phyloP scores from a whole-genome alignment of 2,797 vertebrate genomes.

The Sitta carolinensis region DNA sequence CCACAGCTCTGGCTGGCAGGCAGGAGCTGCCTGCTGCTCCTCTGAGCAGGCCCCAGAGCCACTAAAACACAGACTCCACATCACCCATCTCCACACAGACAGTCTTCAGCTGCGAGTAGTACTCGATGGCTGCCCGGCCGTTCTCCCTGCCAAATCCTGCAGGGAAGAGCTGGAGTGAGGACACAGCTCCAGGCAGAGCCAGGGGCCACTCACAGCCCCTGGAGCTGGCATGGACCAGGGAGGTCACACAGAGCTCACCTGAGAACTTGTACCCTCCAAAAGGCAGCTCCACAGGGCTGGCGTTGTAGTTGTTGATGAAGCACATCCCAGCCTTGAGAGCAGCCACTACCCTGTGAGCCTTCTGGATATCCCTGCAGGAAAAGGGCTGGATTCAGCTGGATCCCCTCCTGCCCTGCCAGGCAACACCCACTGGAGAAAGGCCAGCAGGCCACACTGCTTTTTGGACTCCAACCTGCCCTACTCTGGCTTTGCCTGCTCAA shows the following conservation, averaged over 20 bases:
- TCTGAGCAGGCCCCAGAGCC: background rate
- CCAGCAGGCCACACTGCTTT: background rate
- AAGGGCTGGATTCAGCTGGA: background rate
- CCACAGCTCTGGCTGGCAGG: background rate
- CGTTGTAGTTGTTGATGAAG: conserved; percentile 98
- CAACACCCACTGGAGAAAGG: background rate
- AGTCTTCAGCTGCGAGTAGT: conserved; percentile 95
- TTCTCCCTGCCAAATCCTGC: conserved; percentile 98
- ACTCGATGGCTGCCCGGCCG: conserved; percentile 88
- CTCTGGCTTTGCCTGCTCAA: background rate
- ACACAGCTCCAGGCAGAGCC: background rate
- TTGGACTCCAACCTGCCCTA: background rate
- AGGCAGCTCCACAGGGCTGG: conserved; percentile 87
- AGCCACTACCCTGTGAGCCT: conserved; percentile 90
- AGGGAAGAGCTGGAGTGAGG: background rate
- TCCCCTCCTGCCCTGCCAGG: background rate
- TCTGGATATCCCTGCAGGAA: conserved; percentile 85
- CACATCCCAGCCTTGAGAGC: conserved; percentile 92
- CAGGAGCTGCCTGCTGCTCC: background rate
- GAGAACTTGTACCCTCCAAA: conserved; percentile 97
- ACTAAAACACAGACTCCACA: conserved; percentile 85
- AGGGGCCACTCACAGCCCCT: background rate
- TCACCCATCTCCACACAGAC: conserved; percentile 95
- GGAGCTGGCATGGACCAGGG: background rate
- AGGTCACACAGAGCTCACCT: conserved; percentile 75